These are phyloP conservation scores for Vireo griseus DNA, from an alignment of 2,797 vertebrate species.

Conservation along the genomic window DNA sequence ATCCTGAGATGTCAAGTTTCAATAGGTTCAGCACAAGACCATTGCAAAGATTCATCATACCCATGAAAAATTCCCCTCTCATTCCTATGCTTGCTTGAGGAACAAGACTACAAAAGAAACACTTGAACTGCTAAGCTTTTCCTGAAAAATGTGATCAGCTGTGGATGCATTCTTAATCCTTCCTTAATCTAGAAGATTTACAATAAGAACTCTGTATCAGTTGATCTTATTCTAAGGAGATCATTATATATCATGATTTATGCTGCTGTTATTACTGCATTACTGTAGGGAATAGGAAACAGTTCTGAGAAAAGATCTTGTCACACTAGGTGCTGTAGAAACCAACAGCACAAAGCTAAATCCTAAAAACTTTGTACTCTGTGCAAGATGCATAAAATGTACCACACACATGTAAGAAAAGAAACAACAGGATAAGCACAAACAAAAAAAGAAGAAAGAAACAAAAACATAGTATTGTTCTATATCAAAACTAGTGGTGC, in stretches of 20 bases:
- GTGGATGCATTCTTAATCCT: not conserved
- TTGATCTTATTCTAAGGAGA: not conserved
- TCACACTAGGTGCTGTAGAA: not conserved
- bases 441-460: not conserved
- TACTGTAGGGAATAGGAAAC: not conserved
- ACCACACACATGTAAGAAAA: not conserved
- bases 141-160: not conserved
- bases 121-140: not conserved
- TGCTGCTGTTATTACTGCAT: not conserved
- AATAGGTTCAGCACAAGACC: not conserved
- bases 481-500: not conserved
- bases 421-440: not conserved
- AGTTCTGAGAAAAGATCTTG: not conserved
- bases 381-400: not conserved
- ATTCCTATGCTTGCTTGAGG: not conserved
- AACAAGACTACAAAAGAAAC: not conserved
- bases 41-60: not conserved
- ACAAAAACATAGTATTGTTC: not conserved
- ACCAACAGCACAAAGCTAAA: not conserved
- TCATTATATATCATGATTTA: not conserved
- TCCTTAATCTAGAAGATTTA: not conserved
- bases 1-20: not conserved
- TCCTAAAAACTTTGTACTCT: not conserved
- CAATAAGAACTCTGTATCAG: not conserved
- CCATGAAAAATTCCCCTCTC: not conserved